Evolutionary conservation across 1,140 invertebrate genomes (phyloP), one percentile per base, ranked within the genome.

Genomic region (Trichomalopsis sarcophagae): DNA sequence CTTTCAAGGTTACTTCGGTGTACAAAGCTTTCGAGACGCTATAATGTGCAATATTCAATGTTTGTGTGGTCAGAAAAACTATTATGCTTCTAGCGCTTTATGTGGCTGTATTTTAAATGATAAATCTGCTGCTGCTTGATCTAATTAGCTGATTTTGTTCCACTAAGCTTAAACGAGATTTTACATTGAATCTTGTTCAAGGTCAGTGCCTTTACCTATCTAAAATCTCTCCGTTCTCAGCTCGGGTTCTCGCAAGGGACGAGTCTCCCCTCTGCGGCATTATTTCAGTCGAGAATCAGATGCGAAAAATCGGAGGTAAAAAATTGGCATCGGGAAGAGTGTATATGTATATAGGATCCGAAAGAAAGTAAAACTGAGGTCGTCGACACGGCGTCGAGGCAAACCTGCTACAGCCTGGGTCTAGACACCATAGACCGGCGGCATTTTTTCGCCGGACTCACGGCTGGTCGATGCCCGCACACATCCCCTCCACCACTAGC

Each of bases 361-460:
- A 17, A 62, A 62, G 55, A 62, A 62, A 62, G 69, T 71, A 71
- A n/a, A 47, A 71, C 23, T 40, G 2, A 80, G 78, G 78, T 80
- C 78, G 62, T 80, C 62, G 78, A 80, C 78, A 80, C 78, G 27
- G 17, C 27, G 75, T 30, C 68, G 68, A 74, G 73, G 23, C 21
- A 21, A 77, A 78, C 76, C 76, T 78, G 76, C 17, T 62, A 62
- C 17, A 62, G 55, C 55, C 55, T n/a, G 55, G 69, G 23, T 33
- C 69, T 33, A 71, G 69, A 62, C 69, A 27, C 69, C 30, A n/a
- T 71, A 71, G 69, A 33, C 69, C 27, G 7, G 21, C 73, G 33
- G 30, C 68, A 33, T 33, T 71, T 27, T 69, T 71, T 30, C 68
- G 9, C 23, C 10, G 14, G 27, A 27, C 68, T 27, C 30, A 30